phyloP scores from a whole-genome alignment of 2,113 vertebrate genomes.

The Leiothrix lutea region DNA sequence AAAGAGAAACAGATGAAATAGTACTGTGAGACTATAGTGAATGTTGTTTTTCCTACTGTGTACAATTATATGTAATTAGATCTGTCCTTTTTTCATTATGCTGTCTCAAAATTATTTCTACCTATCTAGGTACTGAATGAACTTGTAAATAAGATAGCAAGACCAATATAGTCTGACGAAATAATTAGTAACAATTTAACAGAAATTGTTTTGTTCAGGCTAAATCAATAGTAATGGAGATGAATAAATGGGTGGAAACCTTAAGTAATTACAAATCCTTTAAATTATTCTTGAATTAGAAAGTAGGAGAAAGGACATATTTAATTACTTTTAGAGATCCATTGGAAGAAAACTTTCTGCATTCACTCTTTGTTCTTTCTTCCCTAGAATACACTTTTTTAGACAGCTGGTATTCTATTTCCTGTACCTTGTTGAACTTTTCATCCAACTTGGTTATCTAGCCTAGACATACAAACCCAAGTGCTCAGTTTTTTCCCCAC shows the following conservation, averaged over 20 bases:
- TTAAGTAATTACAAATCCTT: conserved; percentile 54
- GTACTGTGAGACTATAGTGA: conserved; percentile 14
- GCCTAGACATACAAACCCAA: background rate
- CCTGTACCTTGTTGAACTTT: background rate
- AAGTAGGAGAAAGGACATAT: conserved; percentile 12
- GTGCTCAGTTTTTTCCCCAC: background rate
- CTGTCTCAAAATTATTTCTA: conserved; percentile 54
- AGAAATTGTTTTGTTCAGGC: conserved; percentile 29
- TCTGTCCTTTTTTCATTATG: conserved; percentile 46
- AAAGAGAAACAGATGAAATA: conserved; percentile 28
- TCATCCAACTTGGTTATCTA: background rate
- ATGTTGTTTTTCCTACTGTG: conserved; percentile 39
- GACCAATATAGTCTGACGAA: conserved; percentile 36
- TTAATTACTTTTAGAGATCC: conserved; percentile 22
- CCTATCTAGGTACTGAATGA: conserved; percentile 25
- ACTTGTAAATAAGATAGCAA: conserved; percentile 32
- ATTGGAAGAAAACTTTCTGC: conserved; percentile 11
- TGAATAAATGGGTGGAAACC: conserved; percentile 32
- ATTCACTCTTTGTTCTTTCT: background rate
- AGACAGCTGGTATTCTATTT: background rate
- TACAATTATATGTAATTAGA: conserved; percentile 59
- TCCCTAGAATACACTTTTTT: background rate
- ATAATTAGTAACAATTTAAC: conserved; percentile 59
- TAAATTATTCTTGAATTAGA: conserved; percentile 56
- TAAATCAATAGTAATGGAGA: conserved; percentile 45